Conservation (phyloP, 2,113 vertebrate species). For the Neolamprologus ventralis region DNA sequence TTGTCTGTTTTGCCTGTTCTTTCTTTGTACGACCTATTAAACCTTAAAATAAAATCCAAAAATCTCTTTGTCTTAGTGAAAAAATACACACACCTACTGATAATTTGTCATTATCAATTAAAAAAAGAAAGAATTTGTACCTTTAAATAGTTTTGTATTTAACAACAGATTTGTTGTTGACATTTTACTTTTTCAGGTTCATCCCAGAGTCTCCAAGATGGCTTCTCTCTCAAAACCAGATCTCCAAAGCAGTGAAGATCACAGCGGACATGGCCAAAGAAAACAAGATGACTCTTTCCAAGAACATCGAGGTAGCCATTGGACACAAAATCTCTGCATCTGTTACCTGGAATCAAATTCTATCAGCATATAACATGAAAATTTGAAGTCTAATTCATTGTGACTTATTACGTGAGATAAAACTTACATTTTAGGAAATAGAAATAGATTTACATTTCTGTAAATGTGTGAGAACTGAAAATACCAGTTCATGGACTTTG, state of each 20-base stretch:
- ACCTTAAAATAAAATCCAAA: background rate
- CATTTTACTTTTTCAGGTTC: conserved; percentile 66
- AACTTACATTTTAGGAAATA: background rate
- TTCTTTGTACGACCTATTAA: background rate
- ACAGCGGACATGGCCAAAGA: conserved; percentile 81
- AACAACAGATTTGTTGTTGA: background rate
- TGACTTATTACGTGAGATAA: background rate
- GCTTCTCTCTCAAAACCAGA: conserved; percentile 85
- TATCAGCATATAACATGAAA: background rate
- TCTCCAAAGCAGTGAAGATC: conserved; percentile 76
- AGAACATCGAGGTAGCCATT: conserved; percentile 76
- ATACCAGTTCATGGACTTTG: background rate
- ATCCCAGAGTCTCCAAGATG: conserved; percentile 95
- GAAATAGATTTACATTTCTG: background rate
- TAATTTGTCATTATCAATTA: background rate
- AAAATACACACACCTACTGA: background rate
- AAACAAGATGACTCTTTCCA: conserved; percentile 76
- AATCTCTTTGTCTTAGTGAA: background rate
- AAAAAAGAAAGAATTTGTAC: background rate
- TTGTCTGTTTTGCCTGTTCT: background rate
- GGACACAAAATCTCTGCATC: background rate
- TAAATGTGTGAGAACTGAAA: background rate
- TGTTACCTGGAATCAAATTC: background rate
- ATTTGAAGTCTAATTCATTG: background rate
- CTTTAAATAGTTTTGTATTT: background rate